Evolutionary conservation across 2,888 invertebrate species (phyloP), one percentile per base, ranked within the genome.

Genomic region (Megaustenia siamemsis): DNA sequence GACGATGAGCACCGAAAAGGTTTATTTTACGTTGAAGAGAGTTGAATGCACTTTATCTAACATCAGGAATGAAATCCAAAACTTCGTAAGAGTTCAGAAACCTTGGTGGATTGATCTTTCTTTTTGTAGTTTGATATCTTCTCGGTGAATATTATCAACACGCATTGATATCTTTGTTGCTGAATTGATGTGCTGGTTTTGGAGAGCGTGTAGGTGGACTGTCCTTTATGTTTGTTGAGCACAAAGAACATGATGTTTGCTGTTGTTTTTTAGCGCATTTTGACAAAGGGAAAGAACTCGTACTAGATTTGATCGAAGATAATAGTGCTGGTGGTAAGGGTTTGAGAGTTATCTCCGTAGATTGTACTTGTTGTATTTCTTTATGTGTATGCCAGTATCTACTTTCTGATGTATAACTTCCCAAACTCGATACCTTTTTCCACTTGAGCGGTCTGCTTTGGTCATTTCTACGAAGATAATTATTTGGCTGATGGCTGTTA

Each of bases 331-430:
- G 8, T 10, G 45, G 49, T 32, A 49, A 28, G 6, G 76, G 24
- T 6, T 53, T 15, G 21, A 43, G 66, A 21, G 38, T 32, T 73
- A 40, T 40, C 24, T 75, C 43, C 28, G 15, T 43, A 0, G 71
- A 45, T 40, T 18, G 10, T 15, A 1, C 15, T 21, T 43, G 0
- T 18, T 43, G 6, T 1, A 4, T 18, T 6, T 2, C 18, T 77
- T 18, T 43, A 15, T 73, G 38, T 77, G 28, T 28, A 80, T 89
- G 88, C 91, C 90, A 91, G 15, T 86, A 80, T 56, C 77, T 83
- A 40, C 90, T 90, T 73, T 90, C 91, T 28, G 76, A 84, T 21
- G 83, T 84, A 78, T 90, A 90, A 84, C 91, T 91, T 12, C 90
- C 90, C 1, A 86, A 73, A 5, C 86, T 77, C 21, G 87, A 76